These are phyloP conservation scores for Drosophila arizonae DNA, from an alignment of 1,140 invertebrate species.

Conservation along the genomic window DNA sequence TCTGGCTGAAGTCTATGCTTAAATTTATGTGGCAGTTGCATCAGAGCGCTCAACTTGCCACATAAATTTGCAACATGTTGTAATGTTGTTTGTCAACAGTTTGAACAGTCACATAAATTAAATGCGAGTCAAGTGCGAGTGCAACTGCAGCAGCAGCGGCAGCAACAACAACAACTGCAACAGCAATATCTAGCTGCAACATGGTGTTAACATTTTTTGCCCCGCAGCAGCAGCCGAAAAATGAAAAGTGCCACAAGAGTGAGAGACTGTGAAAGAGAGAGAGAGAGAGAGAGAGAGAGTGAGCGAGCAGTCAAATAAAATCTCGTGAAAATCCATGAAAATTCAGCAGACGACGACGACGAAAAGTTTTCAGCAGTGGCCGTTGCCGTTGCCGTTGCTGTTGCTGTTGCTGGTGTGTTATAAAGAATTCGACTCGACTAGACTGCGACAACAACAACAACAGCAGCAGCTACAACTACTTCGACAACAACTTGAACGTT, in stretches of 20 bases:
- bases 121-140: slow-evolving; percentile 76
- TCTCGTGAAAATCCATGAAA: slow-evolving; percentile 79
- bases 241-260: slow-evolving; percentile 43
- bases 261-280: background rate
- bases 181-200: slow-evolving; percentile 50
- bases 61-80: slow-evolving; percentile 79
- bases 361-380: slow-evolving; percentile 50
- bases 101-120: slow-evolving; percentile 78
- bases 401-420: slow-evolving; percentile 43
- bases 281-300: slow-evolving; percentile 2
- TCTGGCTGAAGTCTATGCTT: slow-evolving; percentile 35
- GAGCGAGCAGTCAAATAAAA: slow-evolving; percentile 37
- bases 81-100: slow-evolving; percentile 81
- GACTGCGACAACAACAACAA: slow-evolving; percentile 30
- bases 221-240: slow-evolving; percentile 42
- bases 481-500: slow-evolving; percentile 35
- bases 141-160: slow-evolving; percentile 45
- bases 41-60: slow-evolving; percentile 60
- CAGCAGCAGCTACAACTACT: background rate
- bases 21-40: slow-evolving; percentile 70
- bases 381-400: slow-evolving; percentile 3
- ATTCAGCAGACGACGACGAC: slow-evolving; percentile 66
- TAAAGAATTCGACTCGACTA: slow-evolving; percentile 53
- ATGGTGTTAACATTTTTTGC: slow-evolving; percentile 78
- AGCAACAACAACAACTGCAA: slow-evolving; percentile 41